Conservation (phyloP, 2,113 vertebrate genomes). For the Cardinalis cardinalis region DNA sequence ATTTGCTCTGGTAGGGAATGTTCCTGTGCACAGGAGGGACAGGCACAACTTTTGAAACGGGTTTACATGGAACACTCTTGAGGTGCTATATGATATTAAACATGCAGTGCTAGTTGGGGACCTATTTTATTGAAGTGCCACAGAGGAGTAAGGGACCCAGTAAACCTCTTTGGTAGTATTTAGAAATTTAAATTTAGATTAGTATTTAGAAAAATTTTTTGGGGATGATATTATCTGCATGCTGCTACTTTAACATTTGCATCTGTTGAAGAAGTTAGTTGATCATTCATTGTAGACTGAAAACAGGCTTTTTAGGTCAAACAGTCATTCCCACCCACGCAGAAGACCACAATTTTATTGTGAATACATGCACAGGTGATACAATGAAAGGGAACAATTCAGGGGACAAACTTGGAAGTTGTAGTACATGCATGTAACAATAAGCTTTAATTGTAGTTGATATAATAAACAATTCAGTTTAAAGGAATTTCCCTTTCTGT, state of each 20-base stretch:
- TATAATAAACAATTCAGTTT: background rate
- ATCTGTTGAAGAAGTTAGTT: background rate
- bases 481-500: background rate
- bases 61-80: background rate
- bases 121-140: background rate
- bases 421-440: background rate
- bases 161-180: background rate
- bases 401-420: background rate
- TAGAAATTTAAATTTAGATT: background rate
- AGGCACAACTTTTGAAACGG: background rate
- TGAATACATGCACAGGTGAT: background rate
- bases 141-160: background rate
- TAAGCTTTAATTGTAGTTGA: background rate
- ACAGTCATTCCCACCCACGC: background rate
- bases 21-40: background rate
- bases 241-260: background rate
- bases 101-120: background rate
- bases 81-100: background rate
- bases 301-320: background rate
- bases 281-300: background rate
- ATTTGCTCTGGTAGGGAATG: rapidly evolving
- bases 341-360: background rate
- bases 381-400: background rate
- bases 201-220: background rate
- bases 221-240: background rate